phyloP scores from a whole-genome alignment of 2,113 vertebrate species.

The Columba livia region DNA sequence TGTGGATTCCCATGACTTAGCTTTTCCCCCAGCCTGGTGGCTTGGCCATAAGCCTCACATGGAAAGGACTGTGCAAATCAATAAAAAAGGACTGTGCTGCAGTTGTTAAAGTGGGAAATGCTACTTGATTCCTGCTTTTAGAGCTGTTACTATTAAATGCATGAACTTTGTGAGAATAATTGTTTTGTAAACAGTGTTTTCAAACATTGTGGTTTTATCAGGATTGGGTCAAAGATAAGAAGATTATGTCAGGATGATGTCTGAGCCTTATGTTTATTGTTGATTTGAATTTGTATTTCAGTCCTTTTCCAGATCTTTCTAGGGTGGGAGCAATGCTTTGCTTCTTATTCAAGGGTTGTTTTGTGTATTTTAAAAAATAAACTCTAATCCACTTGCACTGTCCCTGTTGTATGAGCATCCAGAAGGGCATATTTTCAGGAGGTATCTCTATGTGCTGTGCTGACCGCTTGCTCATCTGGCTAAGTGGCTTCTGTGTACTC shows the following conservation, averaged over 20 bases:
- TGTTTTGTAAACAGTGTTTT: neutral
- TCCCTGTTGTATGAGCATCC: neutral
- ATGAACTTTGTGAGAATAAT: neutral
- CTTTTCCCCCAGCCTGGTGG: neutral
- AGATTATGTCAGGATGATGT: neutral
- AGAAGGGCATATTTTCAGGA: neutral
- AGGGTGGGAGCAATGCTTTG: neutral
- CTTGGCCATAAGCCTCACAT: neutral
- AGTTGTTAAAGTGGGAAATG: neutral
- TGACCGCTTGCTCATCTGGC: neutral
- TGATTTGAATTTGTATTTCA: neutral
- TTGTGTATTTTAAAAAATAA: neutral
- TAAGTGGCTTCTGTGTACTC: neutral
- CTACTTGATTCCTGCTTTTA: neutral
- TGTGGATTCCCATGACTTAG: neutral
- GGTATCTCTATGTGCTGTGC: accelerated
- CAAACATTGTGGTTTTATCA: neutral
- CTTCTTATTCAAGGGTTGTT: neutral
- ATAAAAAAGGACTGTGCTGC: neutral
- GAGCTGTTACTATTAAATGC: neutral
- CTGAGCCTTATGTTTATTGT: neutral
- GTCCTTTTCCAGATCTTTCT: neutral
- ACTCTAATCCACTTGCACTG: neutral
- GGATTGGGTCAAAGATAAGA: neutral
- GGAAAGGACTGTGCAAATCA: neutral